Conservation (phyloP, 2,113 vertebrate genomes). For the Synchiropus splendidus region DNA sequence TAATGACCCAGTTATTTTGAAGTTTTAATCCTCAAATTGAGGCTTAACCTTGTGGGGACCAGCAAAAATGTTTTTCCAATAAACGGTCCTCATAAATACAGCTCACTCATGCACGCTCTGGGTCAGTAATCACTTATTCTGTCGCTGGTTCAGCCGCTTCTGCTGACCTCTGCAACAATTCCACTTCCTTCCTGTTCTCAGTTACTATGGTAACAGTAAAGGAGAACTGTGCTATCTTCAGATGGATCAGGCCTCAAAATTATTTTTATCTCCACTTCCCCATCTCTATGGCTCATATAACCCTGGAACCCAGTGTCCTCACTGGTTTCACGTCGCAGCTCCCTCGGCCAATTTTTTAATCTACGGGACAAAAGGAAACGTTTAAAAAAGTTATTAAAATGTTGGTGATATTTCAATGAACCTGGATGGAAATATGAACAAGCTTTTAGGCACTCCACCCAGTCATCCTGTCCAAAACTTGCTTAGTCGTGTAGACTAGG, state of each 20-base stretch:
- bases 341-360: too few species aligned
- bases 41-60: too few species aligned
- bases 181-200: conserved; percentile 53
- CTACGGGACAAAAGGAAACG: neutral
- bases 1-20: too few species aligned
- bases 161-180: conserved; percentile 54
- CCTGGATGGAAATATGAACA: too few species aligned
- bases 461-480: too few species aligned
- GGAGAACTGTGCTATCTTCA: conserved; percentile 38
- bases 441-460: too few species aligned
- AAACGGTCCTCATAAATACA: too few species aligned
- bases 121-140: conserved; percentile 16
- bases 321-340: conserved; percentile 26
- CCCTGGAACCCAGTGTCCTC: conserved; percentile 32
- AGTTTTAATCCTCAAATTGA: too few species aligned
- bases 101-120: neutral
- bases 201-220: conserved; percentile 47
- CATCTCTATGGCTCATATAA: conserved; percentile 26
- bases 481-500: too few species aligned
- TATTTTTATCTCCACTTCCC: conserved; percentile 61
- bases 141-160: conserved; percentile 10
- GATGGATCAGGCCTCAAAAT: conserved; percentile 36
- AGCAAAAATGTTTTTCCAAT: too few species aligned
- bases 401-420: too few species aligned
- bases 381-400: too few species aligned